Base-by-base conservation (phyloP, 53 echinoderm and acorn worm species). In the Echinometra lucunter region DNA sequence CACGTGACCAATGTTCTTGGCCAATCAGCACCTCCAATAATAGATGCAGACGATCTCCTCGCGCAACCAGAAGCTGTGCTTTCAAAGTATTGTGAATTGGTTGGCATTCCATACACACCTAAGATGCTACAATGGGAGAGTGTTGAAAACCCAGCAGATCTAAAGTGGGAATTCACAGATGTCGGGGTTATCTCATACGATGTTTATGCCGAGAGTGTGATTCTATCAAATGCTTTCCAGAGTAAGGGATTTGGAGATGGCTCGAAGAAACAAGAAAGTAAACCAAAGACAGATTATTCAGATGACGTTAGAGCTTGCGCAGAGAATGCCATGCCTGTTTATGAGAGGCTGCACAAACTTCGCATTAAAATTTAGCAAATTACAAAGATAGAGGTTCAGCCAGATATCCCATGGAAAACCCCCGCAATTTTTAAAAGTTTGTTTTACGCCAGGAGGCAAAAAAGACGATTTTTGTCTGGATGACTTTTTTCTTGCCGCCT, bases 11-110 rank as follows among this genome's bases (percentile, higher is more conserved):
- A 37, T 8, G 58, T 35, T 37, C 89, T 89, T 34, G 89, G 89
- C 63, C 89, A 89, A 89, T 89, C 89, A 89, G 58, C 57, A 17
- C 89, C 89, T 37, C 89, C 89, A 17, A 89, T 89, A 12, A 89
- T 89, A 15, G 89, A 58, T n/a, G 58, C 89, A n/a, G 89, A 89
- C 60, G 89, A 89, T 58, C 89, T 89, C 30, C 37, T 89, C 18
- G 37, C 89, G 25, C 89, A 89, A 42, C 89, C 89, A 1, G 63
- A 89, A 38, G 57, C 60, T 60, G 38, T 89, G 58, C 89, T 89
- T 38, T 40, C 89, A 37, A 89, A 89, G 38, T 89, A 58, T 15
- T 89, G 89, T 55, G 38, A 89, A 60, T 37, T 34, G 89, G 58
- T 89, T 38, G 89, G 89, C 38, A 89, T 89, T 88, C 89, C 89